Conservation (phyloP, 2,888 invertebrate genomes). For the Rhodophaea formosa region DNA sequence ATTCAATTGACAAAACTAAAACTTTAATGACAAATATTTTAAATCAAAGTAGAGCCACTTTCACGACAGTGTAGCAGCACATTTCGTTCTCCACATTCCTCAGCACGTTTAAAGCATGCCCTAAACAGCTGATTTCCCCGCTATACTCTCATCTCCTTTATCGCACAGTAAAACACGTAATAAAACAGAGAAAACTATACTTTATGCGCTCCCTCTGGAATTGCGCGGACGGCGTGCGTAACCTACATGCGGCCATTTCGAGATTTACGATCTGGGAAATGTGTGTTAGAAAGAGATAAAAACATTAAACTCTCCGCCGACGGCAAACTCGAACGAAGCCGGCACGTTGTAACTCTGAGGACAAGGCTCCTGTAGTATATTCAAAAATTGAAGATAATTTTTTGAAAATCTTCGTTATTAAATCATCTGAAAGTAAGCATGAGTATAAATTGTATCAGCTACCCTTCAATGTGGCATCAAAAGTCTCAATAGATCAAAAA, state of each 20-base stretch:
- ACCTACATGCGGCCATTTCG: constrained; percentile 83
- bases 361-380: constrained; percentile 62
- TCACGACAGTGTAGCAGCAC: constrained; percentile 54
- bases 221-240: constrained; percentile 79
- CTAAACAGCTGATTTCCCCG: constrained; percentile 80
- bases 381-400: constrained; percentile 39
- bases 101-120: constrained; percentile 79
- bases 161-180: constrained; percentile 73
- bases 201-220: constrained; percentile 76
- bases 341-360: constrained; percentile 64
- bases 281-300: constrained; percentile 79
- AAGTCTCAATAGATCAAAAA: background rate
- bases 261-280: constrained; percentile 83
- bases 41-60: constrained; percentile 61
- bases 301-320: constrained; percentile 74
- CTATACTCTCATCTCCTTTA: constrained; percentile 78
- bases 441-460: background rate
- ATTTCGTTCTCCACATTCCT: constrained; percentile 79
- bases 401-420: background rate
- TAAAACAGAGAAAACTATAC: constrained; percentile 81
- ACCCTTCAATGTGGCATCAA: background rate
- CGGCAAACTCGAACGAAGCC: constrained; percentile 65
- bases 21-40: constrained; percentile 19
- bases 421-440: background rate
- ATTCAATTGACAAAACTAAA: background rate